Evolutionary conservation across 1,140 invertebrate genomes (phyloP).

Genomic region (Eriocheir sinensis): DNA sequence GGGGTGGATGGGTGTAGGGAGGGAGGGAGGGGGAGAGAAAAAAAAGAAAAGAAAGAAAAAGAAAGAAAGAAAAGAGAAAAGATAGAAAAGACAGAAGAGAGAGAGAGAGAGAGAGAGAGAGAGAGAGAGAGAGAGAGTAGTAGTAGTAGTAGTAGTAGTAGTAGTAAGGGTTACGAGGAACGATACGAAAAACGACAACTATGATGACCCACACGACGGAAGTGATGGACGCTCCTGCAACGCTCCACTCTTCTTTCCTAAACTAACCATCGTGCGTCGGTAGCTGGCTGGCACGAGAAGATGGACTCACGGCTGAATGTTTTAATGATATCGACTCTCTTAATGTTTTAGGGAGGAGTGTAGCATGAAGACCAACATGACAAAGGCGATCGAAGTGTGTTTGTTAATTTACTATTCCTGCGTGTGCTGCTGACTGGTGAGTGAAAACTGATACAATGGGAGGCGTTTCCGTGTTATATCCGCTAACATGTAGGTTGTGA

Average conservation of each 20-base stretch:
- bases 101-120: conserved; percentile 34
- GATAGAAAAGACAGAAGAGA: neutral
- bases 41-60: neutral
- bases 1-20: neutral
- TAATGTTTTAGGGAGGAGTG: no score
- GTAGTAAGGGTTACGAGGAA: neutral
- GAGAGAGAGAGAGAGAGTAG: conserved; percentile 18
- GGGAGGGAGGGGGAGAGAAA: neutral
- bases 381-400: no score
- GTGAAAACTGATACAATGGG: neutral
- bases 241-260: no score
- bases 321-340: no score
- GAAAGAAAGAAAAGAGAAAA: neutral
- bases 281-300: no score
- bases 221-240: no score
- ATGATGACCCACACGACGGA: neutral
- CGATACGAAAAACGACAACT: neutral
- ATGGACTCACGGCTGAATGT: no score
- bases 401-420: no score
- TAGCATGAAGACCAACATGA: no score
- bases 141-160: neutral
- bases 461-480: neutral
- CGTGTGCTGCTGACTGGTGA: no score
- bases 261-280: no score
- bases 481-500: neutral